A percentile compares a stretch with the other conserved stretches of the same genome.
Conservation (phyloP, 2,888 invertebrate genomes). For the Tetheella fluctuosa region DNA sequence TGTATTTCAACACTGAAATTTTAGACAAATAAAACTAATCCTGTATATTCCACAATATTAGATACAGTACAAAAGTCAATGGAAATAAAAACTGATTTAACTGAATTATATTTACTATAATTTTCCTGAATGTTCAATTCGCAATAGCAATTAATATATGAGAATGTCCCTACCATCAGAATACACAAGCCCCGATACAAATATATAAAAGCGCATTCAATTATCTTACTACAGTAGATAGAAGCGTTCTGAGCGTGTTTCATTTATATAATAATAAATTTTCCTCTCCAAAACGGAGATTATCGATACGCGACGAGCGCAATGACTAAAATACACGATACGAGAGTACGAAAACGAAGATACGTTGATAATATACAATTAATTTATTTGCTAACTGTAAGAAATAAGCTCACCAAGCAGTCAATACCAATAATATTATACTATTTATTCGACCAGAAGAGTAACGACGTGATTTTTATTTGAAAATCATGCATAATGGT, state of each 20-base stretch:
- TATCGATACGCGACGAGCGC: constrained; percentile 32
- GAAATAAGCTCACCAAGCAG: no score
- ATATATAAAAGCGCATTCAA: constrained; percentile 49
- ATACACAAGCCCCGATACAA: constrained; percentile 21
- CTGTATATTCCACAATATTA: no score
- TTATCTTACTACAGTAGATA: constrained; percentile 25
- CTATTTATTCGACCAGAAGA: background rate
- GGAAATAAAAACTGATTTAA: no score
- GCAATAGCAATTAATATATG: no score
- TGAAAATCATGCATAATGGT: constrained; percentile 13
- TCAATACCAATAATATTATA: no score
- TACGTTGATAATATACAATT: no score
- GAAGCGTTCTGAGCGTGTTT: constrained; percentile 50
- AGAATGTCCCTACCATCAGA: background rate
- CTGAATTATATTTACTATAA: background rate
- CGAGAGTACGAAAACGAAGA: background rate
- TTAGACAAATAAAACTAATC: no score
- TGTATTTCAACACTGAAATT: no score
- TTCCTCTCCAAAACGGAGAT: constrained; percentile 38
- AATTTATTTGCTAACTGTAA: constrained; percentile 21
- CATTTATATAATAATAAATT: constrained; percentile 35
- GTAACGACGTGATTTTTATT: no score
- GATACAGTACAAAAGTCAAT: no score
- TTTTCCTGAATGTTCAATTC: no score
- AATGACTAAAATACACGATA: constrained; percentile 13